A percentile compares a stretch with the other conserved stretches of the same genome.
These are phyloP conservation scores for Anagyrus pseudococci DNA, from an alignment of 2,888 invertebrate species.

Conservation along the genomic window DNA sequence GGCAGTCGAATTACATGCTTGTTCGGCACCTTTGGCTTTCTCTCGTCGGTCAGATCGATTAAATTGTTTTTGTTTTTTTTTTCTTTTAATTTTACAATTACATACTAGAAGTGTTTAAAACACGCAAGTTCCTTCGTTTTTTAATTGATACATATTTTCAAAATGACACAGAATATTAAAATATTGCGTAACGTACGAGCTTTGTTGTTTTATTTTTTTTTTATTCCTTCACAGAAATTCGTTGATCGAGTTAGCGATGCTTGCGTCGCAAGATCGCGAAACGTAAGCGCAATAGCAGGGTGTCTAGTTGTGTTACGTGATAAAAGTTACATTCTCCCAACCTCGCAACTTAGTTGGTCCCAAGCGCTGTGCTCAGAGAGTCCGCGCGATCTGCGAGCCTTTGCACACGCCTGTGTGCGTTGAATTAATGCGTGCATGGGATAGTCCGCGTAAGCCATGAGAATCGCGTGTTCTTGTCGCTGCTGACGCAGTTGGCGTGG, in stretches of 20 bases:
- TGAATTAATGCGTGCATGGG: too few relatives aligned
- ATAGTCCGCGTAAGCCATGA: too few relatives aligned
- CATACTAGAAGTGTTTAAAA: neutral
- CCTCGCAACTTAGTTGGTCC: slow-evolving; percentile 55
- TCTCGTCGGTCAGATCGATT: slow-evolving; percentile 20
- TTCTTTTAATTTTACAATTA: neutral
- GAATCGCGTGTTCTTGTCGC: too few relatives aligned
- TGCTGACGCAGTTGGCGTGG: too few relatives aligned
- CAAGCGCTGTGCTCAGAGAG: slow-evolving; percentile 55
- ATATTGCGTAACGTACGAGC: neutral
- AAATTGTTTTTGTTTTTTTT: neutral
- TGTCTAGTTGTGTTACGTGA: too few relatives aligned
- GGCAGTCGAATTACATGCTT: slow-evolving; percentile 51
- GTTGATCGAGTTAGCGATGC: slow-evolving; percentile 18
- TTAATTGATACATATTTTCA: slow-evolving; percentile 7
- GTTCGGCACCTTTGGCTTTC: slow-evolving; percentile 37
- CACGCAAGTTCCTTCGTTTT: slow-evolving; percentile 2
- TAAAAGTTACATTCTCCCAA: neutral
- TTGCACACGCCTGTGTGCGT: too few relatives aligned
- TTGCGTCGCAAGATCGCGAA: too few relatives aligned
- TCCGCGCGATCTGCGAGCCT: too few relatives aligned
- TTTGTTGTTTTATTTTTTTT: neutral
- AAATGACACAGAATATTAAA: slow-evolving; percentile 19
- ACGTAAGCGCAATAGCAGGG: too few relatives aligned
- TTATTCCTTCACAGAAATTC: slow-evolving; percentile 8